Evolutionary conservation across 2,888 invertebrate genomes (phyloP).

Genomic region (Desoria tigrina): DNA sequence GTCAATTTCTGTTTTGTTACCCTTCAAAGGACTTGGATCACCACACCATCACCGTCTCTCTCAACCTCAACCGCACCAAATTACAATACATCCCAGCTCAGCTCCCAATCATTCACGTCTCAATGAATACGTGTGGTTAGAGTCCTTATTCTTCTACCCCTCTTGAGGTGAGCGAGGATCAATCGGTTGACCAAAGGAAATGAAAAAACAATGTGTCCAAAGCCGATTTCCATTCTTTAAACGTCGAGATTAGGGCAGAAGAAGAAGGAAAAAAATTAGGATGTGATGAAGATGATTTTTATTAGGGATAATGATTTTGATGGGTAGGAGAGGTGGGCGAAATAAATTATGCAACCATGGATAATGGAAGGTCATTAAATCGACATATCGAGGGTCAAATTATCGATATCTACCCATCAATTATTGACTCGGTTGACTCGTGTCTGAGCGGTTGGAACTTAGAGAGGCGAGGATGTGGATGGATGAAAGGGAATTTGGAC

Average conservation of each 20-base stretch:
- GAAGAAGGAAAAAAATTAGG: too few species aligned
- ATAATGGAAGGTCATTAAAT: slow-evolving; percentile 48
- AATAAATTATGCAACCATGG: slow-evolving; percentile 27
- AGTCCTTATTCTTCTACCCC: slow-evolving; percentile 10
- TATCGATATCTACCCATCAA: slow-evolving; percentile 48
- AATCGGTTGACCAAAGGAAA: neutral
- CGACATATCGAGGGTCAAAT: slow-evolving; percentile 46
- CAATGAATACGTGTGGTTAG: slow-evolving; percentile 20
- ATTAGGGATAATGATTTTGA: too few species aligned
- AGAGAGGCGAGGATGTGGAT: slow-evolving; percentile 9
- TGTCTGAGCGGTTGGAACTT: slow-evolving; percentile 24
- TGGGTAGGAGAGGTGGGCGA: neutral
- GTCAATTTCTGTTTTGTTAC: slow-evolving; percentile 9
- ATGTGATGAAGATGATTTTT: too few species aligned
- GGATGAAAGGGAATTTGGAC: slow-evolving; percentile 12
- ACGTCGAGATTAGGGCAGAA: too few species aligned
- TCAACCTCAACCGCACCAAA: slow-evolving; percentile 15
- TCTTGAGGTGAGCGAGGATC: neutral
- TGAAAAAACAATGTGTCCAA: neutral
- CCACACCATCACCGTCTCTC: slow-evolving; percentile 6
- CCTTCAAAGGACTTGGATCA: slow-evolving; percentile 19
- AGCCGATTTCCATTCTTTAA: neutral
- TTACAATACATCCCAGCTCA: slow-evolving; percentile 18
- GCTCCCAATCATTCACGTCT: slow-evolving; percentile 17
- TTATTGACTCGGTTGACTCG: slow-evolving; percentile 45